Percentiles rank a stretch among this genome's conserved stretches.
Evolutionary conservation across 2,888 invertebrate species (phyloP).

Genomic region (Apomyelois bistriatella): DNA sequence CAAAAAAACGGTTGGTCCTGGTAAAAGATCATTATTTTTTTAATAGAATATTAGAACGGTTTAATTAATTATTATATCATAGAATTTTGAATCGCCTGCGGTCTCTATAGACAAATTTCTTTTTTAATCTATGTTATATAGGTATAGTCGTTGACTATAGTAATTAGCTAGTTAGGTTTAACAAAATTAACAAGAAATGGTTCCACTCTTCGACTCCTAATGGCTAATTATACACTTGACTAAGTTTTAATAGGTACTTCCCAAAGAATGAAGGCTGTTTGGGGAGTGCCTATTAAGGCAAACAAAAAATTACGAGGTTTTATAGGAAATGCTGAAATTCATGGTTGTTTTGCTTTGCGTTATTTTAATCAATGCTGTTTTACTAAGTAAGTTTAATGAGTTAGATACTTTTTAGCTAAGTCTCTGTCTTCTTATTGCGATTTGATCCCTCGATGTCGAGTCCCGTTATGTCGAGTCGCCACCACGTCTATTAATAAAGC

Average conservation of each 20-base stretch:
- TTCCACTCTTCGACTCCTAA: not conserved
- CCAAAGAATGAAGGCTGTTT: not conserved
- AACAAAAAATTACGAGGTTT: not conserved
- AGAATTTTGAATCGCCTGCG: no score
- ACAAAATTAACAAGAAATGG: constrained; percentile 9
- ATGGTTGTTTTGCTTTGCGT: not conserved
- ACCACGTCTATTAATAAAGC: no score
- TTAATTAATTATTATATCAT: no score
- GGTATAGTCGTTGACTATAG: not conserved
- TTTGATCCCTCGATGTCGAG: no score
- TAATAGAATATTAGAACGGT: no score
- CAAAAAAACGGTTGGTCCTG: no score
- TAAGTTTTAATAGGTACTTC: constrained; percentile 24
- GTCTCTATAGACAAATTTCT: no score
- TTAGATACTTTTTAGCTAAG: no score
- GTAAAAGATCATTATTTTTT: no score
- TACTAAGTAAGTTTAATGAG: constrained; percentile 23
- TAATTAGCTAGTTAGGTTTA: not conserved
- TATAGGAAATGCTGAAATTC: not conserved
- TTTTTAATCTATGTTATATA: no score
- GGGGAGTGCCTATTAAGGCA: not conserved
- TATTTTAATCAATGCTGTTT: constrained; percentile 28
- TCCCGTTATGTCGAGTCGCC: no score
- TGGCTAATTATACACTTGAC: constrained; percentile 39
- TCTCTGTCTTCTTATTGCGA: no score